phyloP scores from a whole-genome alignment of 1,140 invertebrate genomes.

The Eriosoma lanigerum region DNA sequence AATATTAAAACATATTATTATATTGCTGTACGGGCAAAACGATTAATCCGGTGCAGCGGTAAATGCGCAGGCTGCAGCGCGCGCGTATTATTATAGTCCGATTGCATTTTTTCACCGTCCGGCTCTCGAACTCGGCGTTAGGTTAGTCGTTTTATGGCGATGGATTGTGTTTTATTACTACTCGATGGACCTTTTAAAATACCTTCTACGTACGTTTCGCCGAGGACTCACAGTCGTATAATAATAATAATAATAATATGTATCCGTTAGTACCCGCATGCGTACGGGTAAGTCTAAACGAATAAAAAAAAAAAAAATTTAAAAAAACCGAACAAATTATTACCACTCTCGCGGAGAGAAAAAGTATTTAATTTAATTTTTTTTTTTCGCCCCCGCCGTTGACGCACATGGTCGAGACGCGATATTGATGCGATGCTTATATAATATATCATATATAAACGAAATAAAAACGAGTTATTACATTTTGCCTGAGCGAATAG shows the following conservation, averaged over 20 bases:
- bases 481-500: too few species aligned
- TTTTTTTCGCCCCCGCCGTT: neutral
- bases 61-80: too few species aligned
- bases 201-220: neutral
- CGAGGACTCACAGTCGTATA: neutral
- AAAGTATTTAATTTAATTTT: neutral
- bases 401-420: neutral
- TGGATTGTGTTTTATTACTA: slow-evolving; percentile 29
- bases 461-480: too few species aligned
- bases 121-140: neutral
- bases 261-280: neutral
- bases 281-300: neutral
- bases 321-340: slow-evolving; percentile 6
- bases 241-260: slow-evolving; percentile 2
- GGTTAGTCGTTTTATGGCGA: slow-evolving; percentile 34
- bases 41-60: neutral
- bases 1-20: neutral
- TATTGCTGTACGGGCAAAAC: neutral
- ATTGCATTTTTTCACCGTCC: slow-evolving; percentile 34
- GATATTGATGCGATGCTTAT: too few species aligned
- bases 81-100: neutral
- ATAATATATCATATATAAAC: too few species aligned
- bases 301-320: neutral
- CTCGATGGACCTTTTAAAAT: slow-evolving; percentile 37
- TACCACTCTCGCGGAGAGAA: slow-evolving; percentile 16